phyloP scores from a whole-genome alignment of 2,797 vertebrate genomes.

The Gallinago nigripennis region DNA sequence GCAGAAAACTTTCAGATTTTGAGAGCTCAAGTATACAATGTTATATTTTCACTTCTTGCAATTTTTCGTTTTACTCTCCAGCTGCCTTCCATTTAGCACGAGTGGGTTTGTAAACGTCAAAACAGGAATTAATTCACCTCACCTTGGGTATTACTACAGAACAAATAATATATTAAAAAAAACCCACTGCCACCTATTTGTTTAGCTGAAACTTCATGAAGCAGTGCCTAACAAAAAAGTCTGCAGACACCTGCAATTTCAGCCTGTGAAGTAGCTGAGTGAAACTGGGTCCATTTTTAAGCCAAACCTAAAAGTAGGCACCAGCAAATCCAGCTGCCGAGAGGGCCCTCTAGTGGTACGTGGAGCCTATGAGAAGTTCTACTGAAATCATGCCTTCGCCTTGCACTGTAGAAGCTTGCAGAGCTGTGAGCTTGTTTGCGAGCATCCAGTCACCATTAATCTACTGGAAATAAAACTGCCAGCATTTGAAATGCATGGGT shows the following conservation, averaged over 20 bases:
- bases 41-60: neutral
- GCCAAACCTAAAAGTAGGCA: neutral
- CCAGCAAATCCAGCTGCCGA: neutral
- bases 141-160: neutral
- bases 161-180: neutral
- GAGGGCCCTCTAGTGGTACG: slow-evolving; percentile 64
- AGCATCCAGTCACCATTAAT: neutral
- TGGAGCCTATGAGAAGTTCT: neutral
- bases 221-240: neutral
- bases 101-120: neutral
- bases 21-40: neutral
- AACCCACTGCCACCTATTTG: rapidly evolving
- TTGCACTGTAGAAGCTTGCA: neutral
- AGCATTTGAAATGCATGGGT: neutral
- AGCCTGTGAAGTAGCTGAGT: neutral
- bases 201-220: neutral
- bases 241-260: neutral
- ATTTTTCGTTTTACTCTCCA: neutral
- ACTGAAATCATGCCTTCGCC: neutral
- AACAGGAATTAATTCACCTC: neutral
- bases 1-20: neutral
- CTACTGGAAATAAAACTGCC: neutral
- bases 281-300: neutral
- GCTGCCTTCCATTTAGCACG: neutral
- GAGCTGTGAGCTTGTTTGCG: neutral